Evolutionary conservation across 2,113 vertebrate genomes (phyloP).

Genomic region (Neoarius graeffei): DNA sequence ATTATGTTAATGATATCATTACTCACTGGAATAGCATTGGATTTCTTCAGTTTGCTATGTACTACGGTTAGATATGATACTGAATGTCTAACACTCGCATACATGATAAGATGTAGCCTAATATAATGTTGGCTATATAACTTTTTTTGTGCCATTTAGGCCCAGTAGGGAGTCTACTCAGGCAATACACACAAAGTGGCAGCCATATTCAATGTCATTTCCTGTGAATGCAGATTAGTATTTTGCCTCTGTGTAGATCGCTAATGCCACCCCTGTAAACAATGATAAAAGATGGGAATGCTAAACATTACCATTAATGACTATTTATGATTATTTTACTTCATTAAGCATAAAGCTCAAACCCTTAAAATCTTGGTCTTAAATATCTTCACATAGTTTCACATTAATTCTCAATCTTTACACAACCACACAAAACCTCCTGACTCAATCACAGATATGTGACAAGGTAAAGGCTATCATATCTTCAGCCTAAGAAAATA

Average conservation of each 20-base stretch:
- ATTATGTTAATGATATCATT: too few relatives aligned
- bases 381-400: background rate
- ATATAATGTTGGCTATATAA: too few relatives aligned
- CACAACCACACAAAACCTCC: background rate
- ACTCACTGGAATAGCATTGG: background rate
- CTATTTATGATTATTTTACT: background rate
- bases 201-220: too few relatives aligned
- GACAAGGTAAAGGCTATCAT: background rate
- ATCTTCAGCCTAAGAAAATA: background rate
- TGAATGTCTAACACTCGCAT: too few relatives aligned
- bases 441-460: background rate
- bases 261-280: background rate
- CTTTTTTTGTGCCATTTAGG: too few relatives aligned
- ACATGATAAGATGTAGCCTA: too few relatives aligned
- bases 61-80: background rate
- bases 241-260: background rate
- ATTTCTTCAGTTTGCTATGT: background rate
- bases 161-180: too few relatives aligned
- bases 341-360: background rate
- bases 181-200: too few relatives aligned
- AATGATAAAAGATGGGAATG: background rate
- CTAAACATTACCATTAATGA: background rate
- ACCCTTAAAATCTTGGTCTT: background rate
- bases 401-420: background rate
- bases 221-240: background rate